Evolutionary conservation across 1,140 invertebrate species (phyloP).

Genomic region (Hyles euphorbiae): DNA sequence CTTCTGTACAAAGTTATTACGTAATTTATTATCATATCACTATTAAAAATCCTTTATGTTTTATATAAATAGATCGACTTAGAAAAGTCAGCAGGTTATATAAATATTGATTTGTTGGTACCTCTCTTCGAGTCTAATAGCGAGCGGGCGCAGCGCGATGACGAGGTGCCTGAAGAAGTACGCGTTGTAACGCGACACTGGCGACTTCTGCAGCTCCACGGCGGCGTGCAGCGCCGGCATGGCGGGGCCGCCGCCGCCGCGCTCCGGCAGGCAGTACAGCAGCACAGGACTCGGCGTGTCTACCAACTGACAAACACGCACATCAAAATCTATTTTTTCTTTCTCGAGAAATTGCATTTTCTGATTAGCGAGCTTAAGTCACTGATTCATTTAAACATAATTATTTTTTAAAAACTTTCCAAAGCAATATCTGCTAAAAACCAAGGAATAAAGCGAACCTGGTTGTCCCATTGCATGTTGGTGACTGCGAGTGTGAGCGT

Average conservation of each 20-base stretch:
- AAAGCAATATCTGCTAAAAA: too few relatives aligned
- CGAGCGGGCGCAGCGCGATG: slow-evolving; percentile 87
- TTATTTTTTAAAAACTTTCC: too few relatives aligned
- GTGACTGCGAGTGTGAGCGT: slow-evolving; percentile 81
- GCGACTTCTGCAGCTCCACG: slow-evolving; percentile 80
- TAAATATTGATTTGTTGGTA: slow-evolving; percentile 7
- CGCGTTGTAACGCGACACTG: slow-evolving; percentile 40
- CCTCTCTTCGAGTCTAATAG: slow-evolving; percentile 83
- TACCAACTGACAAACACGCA: slow-evolving; percentile 74
- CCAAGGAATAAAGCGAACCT: slow-evolving; percentile 57
- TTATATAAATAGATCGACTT: too few relatives aligned
- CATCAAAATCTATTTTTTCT: too few relatives aligned
- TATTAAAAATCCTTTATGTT: too few relatives aligned
- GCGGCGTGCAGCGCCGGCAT: slow-evolving; percentile 79
- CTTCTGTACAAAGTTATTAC: too few relatives aligned
- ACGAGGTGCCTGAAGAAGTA: slow-evolving; percentile 83
- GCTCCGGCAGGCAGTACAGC: slow-evolving; percentile 81
- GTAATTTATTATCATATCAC: too few relatives aligned
- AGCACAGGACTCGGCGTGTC: slow-evolving; percentile 90
- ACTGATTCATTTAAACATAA: too few relatives aligned
- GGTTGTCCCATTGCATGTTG: slow-evolving; percentile 94
- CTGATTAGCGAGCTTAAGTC: too few relatives aligned
- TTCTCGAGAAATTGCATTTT: too few relatives aligned
- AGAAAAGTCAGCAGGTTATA: too few relatives aligned
- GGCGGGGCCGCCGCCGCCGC: slow-evolving; percentile 36